phyloP scores from a whole-genome alignment of 2,797 vertebrate genomes.

The Falco cherrug region DNA sequence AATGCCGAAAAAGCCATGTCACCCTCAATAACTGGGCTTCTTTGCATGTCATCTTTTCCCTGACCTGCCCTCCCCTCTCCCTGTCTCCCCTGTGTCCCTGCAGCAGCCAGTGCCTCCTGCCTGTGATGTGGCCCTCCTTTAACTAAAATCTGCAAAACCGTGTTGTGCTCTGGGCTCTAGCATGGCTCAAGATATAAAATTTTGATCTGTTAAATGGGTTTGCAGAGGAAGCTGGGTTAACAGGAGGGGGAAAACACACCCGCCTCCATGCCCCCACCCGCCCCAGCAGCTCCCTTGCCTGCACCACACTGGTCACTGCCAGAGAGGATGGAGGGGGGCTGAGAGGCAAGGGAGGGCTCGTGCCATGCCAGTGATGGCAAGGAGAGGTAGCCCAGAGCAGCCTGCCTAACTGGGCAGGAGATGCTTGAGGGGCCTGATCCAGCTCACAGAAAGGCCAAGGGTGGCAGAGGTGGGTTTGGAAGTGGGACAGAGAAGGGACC shows the following conservation, averaged over 20 bases:
- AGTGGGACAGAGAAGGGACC: neutral
- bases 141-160: neutral
- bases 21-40: neutral
- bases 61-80: neutral
- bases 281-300: neutral
- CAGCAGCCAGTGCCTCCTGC: neutral
- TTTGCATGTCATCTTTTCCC: neutral
- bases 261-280: accelerated
- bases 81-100: neutral
- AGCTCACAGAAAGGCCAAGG: neutral
- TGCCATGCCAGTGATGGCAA: neutral
- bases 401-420: neutral
- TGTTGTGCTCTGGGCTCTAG: neutral
- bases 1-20: neutral
- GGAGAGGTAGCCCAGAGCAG: neutral
- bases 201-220: slow-evolving; percentile 11
- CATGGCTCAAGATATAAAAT: slow-evolving; percentile 15
- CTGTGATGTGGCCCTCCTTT: neutral
- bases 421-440: neutral
- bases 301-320: neutral
- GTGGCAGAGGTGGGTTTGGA: neutral
- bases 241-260: neutral
- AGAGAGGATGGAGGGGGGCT: neutral
- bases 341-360: neutral
- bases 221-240: neutral